A percentile compares a stretch with the other conserved stretches of the same genome.
Conservation (phyloP, 2,113 vertebrate genomes). For the Thermophis baileyi region DNA sequence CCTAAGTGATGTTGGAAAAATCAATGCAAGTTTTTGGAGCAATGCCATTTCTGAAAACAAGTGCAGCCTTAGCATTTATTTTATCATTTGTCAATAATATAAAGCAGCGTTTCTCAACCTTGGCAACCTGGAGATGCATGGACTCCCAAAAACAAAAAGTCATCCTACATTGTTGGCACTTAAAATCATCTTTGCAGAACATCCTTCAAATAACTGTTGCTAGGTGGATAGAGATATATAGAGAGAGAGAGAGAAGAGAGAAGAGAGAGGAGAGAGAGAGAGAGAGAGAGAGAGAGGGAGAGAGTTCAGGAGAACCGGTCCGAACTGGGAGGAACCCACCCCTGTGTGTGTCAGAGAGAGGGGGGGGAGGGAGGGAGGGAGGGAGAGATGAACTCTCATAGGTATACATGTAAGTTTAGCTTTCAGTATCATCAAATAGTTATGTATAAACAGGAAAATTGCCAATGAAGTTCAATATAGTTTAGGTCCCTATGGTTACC, state of each 20-base stretch:
- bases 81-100: conserved; percentile 15
- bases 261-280: no score
- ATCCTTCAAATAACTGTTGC: not conserved
- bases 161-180: not conserved
- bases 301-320: no score
- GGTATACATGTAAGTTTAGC: not conserved
- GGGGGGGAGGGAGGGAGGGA: no score
- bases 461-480: not conserved
- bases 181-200: not conserved
- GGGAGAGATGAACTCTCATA: no score
- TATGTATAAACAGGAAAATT: not conserved
- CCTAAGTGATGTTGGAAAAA: conserved; percentile 12
- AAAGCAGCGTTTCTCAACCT: not conserved
- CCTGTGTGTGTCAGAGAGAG: no score
- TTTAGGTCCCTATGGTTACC: not conserved
- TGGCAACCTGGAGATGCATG: not conserved
- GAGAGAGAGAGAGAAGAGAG: no score
- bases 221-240: not conserved
- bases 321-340: no score
- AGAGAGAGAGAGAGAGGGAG: no score
- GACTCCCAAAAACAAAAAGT: not conserved
- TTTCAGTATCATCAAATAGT: not conserved
- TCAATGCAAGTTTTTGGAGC: conserved; percentile 1
- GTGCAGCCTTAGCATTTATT: conserved; percentile 21
- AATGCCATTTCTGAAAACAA: conserved; percentile 5